A percentile compares a stretch with the other conserved stretches of the same genome.
Conservation (phyloP, 2,797 vertebrate genomes). For the Carcharodon carcharias region DNA sequence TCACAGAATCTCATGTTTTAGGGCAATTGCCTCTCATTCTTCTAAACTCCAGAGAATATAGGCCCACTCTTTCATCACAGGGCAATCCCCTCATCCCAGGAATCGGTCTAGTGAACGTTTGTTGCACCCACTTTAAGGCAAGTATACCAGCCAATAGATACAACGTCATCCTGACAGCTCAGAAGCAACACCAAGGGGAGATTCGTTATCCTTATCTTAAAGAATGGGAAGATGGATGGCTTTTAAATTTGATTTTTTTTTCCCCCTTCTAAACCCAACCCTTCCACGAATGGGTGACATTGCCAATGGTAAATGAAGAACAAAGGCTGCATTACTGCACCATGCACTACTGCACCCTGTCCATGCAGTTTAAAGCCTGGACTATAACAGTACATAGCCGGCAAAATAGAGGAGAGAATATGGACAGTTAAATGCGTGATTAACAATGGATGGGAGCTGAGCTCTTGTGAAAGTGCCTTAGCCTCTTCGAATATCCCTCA, state of each 20-base stretch:
- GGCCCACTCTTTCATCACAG: not conserved
- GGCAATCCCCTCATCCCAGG: too few species aligned
- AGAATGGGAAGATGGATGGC: not conserved
- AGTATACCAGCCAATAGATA: too few species aligned
- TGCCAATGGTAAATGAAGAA: not conserved
- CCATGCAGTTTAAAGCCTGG: not conserved
- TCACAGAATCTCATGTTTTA: not conserved
- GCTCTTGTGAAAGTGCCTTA: conserved; percentile 40
- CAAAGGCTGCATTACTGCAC: not conserved
- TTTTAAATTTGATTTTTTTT: not conserved
- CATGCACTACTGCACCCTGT: not conserved
- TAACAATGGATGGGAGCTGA: not conserved
- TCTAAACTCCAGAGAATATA: too few species aligned
- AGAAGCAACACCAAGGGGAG: not conserved
- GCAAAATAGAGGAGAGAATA: not conserved
- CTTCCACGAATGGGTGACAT: not conserved
- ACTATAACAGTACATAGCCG: conserved; percentile 18
- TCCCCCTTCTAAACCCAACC: not conserved
- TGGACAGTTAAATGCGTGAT: not conserved
- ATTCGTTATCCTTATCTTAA: not conserved
- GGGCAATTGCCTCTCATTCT: not conserved
- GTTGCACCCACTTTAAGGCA: too few species aligned
- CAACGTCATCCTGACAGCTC: too few species aligned
- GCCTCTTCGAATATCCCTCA: conserved; percentile 61
- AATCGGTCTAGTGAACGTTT: too few species aligned